phyloP scores from a whole-genome alignment of 2,113 vertebrate genomes.

The Phylloscopus whistleri region DNA sequence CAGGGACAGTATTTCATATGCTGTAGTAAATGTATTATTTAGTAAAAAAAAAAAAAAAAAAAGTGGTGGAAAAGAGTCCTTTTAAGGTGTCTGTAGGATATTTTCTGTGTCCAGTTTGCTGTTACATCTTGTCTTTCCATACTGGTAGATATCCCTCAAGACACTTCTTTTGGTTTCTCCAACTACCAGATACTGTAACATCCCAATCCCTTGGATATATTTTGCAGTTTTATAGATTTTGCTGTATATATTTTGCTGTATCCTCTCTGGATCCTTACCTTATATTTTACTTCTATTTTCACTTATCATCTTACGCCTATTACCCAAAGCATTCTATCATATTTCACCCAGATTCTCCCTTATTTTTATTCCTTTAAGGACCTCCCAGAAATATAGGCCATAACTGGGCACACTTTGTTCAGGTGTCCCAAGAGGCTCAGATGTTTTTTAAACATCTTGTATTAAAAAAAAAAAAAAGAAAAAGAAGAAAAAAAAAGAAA shows the following conservation, averaged over 20 bases:
- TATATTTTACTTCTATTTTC: not conserved
- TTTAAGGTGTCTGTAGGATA: not conserved
- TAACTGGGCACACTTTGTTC: not conserved
- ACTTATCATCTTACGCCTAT: not conserved
- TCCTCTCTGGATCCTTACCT: not conserved
- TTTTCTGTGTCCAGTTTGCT: not conserved
- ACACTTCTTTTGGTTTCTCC: not conserved
- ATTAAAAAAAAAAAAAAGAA: not conserved
- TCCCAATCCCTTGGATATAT: not conserved
- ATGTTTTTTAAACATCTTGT: not conserved
- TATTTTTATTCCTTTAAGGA: not conserved
- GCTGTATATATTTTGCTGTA: not conserved
- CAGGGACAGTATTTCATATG: not conserved
- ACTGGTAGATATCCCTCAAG: not conserved
- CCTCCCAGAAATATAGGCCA: not conserved
- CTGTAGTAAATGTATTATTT: not conserved
- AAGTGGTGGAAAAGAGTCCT: not conserved
- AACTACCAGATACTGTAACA: not conserved
- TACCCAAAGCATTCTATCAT: not conserved
- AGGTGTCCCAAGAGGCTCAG: not conserved
- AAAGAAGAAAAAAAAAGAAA: too few relatives aligned
- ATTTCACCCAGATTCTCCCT: not conserved
- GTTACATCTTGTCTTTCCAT: not conserved
- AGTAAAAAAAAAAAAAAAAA: not conserved
- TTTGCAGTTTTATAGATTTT: not conserved